These are phyloP conservation scores for Hydrozoanthus tunicans DNA, from an alignment of 64 coral and sea anemone species.

Conservation along the genomic window DNA sequence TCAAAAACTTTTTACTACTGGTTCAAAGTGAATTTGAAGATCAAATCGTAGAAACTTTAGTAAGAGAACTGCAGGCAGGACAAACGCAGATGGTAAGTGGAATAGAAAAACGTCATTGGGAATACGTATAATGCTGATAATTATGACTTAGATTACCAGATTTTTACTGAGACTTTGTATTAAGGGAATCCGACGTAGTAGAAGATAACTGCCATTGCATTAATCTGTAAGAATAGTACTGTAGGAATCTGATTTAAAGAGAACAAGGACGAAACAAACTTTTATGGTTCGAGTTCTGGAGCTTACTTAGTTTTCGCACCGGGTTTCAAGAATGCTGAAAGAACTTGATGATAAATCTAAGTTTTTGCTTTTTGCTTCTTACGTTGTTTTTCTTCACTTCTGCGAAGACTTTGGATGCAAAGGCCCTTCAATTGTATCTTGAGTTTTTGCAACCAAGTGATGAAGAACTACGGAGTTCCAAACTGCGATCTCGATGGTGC, in stretches of 20 bases:
- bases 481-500: neutral
- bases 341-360: neutral
- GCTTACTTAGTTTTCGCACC: too few relatives aligned
- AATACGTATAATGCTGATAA: neutral
- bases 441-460: constrained; percentile 16
- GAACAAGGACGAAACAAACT: too few relatives aligned
- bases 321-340: neutral
- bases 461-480: neutral
- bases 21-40: constrained; percentile 32
- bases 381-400: neutral
- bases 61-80: neutral
- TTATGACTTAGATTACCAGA: too few relatives aligned
- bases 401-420: constrained; percentile 32
- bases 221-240: too few relatives aligned
- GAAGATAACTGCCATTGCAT: too few relatives aligned
- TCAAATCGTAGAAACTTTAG: neutral
- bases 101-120: neutral
- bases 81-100: constrained; percentile 32
- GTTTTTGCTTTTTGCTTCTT: neutral
- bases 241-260: too few relatives aligned
- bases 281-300: too few relatives aligned
- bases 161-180: neutral
- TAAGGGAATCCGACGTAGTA: neutral
- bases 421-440: constrained; percentile 9
- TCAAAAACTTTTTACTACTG: constrained; percentile 2